Evolutionary conservation across 2,797 vertebrate species (phyloP).

Genomic region (Austrolebias charrua): DNA sequence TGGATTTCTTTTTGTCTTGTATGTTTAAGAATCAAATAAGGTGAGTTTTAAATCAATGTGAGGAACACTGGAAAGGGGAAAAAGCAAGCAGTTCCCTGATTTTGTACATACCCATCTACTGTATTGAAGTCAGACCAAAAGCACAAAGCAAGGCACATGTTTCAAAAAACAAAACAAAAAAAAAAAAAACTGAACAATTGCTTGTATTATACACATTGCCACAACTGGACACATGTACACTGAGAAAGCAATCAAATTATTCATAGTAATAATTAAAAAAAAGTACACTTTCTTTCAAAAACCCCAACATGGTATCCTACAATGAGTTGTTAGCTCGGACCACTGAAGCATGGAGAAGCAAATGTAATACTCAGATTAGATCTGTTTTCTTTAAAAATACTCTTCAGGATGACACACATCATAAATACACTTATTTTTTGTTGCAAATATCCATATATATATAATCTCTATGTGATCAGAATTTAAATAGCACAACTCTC

Average conservation of each 20-base stretch:
- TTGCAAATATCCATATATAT: conserved; percentile 78
- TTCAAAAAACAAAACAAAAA: conserved; percentile 65
- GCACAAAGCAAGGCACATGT: conserved; percentile 84
- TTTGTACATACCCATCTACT: conserved; percentile 58
- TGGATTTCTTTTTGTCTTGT: no score
- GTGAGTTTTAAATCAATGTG: neutral
- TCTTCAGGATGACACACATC: conserved; percentile 70
- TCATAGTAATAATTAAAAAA: conserved; percentile 13
- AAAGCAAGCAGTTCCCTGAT: conserved; percentile 49
- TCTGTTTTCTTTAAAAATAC: conserved; percentile 75
- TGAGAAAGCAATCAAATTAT: conserved; percentile 30
- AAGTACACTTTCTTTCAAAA: conserved; percentile 53
- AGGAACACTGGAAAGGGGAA: conserved; percentile 25
- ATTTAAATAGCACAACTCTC: conserved; percentile 76
- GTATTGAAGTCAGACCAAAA: conserved; percentile 59
- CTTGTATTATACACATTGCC: conserved; percentile 60
- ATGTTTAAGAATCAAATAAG: no score
- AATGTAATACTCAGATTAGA: conserved; percentile 67
- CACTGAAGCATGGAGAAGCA: conserved; percentile 72
- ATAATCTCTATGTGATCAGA: conserved; percentile 73
- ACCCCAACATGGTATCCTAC: conserved; percentile 64
- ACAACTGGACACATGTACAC: conserved; percentile 60
- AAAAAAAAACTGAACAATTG: conserved; percentile 53
- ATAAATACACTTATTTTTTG: conserved; percentile 76
- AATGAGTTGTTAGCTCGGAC: conserved; percentile 62